Evolutionary conservation across 2,113 vertebrate species (phyloP).

Genomic region (Halcyon senegalensis): DNA sequence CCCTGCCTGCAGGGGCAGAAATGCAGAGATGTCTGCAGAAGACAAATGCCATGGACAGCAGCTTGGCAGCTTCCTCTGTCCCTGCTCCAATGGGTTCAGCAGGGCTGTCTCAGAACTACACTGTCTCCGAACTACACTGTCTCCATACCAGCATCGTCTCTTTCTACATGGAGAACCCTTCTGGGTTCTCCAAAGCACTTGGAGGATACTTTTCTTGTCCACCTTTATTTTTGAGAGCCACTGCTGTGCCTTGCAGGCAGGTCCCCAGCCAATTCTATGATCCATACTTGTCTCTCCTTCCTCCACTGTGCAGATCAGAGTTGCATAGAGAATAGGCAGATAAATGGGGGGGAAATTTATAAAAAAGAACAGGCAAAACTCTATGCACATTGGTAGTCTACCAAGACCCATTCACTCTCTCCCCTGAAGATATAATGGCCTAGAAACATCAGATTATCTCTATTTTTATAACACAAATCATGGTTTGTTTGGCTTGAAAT

Average conservation of each 20-base stretch:
- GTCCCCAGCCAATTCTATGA: background rate
- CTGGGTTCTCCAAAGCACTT: background rate
- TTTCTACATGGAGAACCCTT: background rate
- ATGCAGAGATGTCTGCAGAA: background rate
- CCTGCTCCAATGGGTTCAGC: background rate
- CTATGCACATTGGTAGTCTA: background rate
- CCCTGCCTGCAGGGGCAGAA: background rate
- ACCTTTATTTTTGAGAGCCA: background rate
- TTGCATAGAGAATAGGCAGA: background rate
- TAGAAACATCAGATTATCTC: background rate
- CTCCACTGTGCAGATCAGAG: background rate
- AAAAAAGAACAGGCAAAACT: background rate
- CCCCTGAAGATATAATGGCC: background rate
- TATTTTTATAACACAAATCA: background rate
- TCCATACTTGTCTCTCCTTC: background rate
- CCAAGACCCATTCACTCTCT: accelerated
- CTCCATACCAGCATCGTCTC: background rate
- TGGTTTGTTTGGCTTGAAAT: background rate
- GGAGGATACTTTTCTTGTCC: background rate
- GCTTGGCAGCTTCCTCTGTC: background rate
- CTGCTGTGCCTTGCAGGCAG: background rate
- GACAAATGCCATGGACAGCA: accelerated
- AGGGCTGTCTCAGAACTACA: background rate
- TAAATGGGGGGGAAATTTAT: background rate
- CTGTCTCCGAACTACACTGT: background rate